These are phyloP conservation scores for Agrochola litura DNA, from an alignment of 2,888 invertebrate species.

Conservation along the genomic window DNA sequence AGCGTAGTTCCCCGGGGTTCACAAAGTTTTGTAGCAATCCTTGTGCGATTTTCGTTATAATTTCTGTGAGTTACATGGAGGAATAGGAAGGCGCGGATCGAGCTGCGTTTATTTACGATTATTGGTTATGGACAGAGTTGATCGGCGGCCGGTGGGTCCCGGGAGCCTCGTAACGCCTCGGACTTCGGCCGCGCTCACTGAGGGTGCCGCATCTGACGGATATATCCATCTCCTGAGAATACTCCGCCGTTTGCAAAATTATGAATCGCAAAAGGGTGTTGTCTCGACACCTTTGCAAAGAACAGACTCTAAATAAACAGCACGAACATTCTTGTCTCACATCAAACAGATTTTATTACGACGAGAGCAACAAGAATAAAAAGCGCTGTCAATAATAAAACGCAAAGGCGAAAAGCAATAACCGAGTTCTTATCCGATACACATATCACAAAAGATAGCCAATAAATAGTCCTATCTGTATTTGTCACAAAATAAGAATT, in stretches of 20 bases:
- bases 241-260: slow-evolving; percentile 81
- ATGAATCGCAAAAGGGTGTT: slow-evolving; percentile 80
- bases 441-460: slow-evolving; percentile 79
- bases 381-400: slow-evolving; percentile 72
- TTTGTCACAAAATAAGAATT: slow-evolving; percentile 86
- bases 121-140: slow-evolving; percentile 90
- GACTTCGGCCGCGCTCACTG: slow-evolving; percentile 80
- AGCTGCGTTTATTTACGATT: slow-evolving; percentile 88
- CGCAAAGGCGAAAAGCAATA: slow-evolving; percentile 73
- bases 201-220: slow-evolving; percentile 85
- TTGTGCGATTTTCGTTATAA: slow-evolving; percentile 66
- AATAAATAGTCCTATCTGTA: slow-evolving; percentile 81
- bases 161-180: slow-evolving; percentile 88
- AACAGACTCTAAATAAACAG: slow-evolving; percentile 60
- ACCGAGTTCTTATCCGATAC: slow-evolving; percentile 75
- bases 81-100: slow-evolving; percentile 70
- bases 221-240: slow-evolving; percentile 88
- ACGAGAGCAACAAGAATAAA: slow-evolving; percentile 66
- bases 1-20: slow-evolving; percentile 52
- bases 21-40: slow-evolving; percentile 52
- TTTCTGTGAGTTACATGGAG: slow-evolving; percentile 68
- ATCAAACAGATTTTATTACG: slow-evolving; percentile 69
- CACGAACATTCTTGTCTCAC: slow-evolving; percentile 62
- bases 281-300: slow-evolving; percentile 63
- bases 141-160: slow-evolving; percentile 84